A percentile compares a stretch with the other conserved stretches of the same genome.
Conservation (phyloP, 2,797 vertebrate genomes). For the Nyctibius grandis region DNA sequence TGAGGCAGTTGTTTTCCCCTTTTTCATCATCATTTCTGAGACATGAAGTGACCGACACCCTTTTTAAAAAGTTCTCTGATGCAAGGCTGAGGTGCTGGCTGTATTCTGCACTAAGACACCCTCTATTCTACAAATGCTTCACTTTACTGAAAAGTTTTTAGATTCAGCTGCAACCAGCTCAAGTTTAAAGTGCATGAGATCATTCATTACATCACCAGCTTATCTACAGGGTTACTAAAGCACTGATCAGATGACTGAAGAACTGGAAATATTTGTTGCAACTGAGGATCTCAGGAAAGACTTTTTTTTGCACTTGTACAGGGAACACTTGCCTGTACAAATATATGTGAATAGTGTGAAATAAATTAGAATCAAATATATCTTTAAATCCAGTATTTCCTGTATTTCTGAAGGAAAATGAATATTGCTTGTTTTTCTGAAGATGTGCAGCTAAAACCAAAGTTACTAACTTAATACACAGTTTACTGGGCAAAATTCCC, state of each 20-base stretch:
- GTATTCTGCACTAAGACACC: background rate
- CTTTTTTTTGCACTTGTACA: background rate
- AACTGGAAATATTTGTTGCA: background rate
- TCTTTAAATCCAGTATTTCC: background rate
- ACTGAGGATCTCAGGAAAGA: background rate
- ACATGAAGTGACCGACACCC: background rate
- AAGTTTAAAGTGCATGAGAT: background rate
- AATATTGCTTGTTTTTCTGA: background rate
- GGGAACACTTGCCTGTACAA: background rate
- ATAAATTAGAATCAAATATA: background rate
- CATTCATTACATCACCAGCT: constrained; percentile 6
- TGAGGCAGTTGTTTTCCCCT: background rate
- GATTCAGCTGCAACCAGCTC: background rate
- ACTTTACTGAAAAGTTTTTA: background rate
- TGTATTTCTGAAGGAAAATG: background rate
- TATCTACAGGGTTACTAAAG: background rate
- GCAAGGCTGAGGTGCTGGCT: background rate
- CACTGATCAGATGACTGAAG: background rate
- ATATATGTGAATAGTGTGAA: background rate
- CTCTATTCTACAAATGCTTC: background rate
- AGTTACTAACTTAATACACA: background rate
- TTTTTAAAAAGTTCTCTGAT: background rate
- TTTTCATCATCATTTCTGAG: background rate
- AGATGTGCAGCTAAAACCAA: background rate
- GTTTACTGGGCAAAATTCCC: background rate